phyloP scores from a whole-genome alignment of 2,797 vertebrate species.

The Spinus olivaceus region DNA sequence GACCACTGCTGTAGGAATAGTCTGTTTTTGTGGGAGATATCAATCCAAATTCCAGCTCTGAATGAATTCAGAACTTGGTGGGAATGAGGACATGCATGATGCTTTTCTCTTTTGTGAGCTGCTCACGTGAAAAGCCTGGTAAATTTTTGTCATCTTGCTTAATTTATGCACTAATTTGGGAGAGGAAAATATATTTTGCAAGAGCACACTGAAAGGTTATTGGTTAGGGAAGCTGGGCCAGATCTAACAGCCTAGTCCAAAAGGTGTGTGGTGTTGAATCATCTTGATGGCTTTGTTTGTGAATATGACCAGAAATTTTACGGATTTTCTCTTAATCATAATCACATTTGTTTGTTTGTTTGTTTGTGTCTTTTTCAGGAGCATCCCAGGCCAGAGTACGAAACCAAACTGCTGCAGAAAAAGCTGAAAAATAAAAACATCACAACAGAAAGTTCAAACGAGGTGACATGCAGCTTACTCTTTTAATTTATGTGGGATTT shows the following conservation, averaged over 20 bases:
- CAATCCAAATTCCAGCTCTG: neutral
- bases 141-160: neutral
- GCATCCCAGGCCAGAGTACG: slow-evolving; percentile 91
- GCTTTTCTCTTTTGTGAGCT: neutral
- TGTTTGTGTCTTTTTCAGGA: slow-evolving; percentile 70
- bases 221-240: neutral
- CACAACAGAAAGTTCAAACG: slow-evolving; percentile 72
- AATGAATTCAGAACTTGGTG: neutral
- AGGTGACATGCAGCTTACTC: slow-evolving; percentile 71
- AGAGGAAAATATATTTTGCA: neutral
- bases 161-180: neutral
- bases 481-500: neutral
- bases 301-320: neutral
- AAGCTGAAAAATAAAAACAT: slow-evolving; percentile 75
- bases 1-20: neutral
- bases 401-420: slow-evolving; percentile 88
- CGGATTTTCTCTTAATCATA: neutral
- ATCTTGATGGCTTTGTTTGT: neutral
- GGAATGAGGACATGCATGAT: neutral
- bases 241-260: neutral
- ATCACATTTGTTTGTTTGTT: neutral
- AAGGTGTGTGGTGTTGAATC: neutral
- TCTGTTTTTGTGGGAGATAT: neutral
- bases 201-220: neutral
- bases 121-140: neutral